These are phyloP conservation scores for Bothrops jararaca DNA, from an alignment of 2,113 vertebrate genomes.

Conservation along the genomic window DNA sequence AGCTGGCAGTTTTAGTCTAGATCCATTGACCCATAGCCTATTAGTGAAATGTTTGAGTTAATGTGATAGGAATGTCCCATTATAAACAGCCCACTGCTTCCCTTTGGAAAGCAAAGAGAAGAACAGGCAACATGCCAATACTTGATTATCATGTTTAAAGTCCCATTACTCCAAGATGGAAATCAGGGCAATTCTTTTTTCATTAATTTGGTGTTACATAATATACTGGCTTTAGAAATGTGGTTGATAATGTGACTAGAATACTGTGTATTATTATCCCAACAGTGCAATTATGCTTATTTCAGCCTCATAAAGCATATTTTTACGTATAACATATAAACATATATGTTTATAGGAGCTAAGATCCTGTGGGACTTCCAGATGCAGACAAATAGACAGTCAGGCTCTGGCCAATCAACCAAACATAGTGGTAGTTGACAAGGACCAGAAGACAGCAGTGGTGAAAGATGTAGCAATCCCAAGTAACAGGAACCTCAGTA, in stretches of 20 bases:
- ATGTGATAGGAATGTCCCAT: conserved; percentile 45
- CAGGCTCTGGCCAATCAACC: neutral
- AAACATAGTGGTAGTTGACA: neutral
- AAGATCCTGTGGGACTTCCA: neutral
- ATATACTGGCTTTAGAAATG: neutral
- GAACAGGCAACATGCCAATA: neutral
- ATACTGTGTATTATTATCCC: neutral
- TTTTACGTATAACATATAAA: neutral
- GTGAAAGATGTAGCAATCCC: neutral
- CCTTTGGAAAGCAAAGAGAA: neutral
- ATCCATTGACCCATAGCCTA: conserved; percentile 19
- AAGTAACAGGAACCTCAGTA: neutral
- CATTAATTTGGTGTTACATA: neutral
- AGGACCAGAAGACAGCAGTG: neutral
- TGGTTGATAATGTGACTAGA: neutral
- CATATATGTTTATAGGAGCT: neutral
- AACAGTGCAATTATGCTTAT: neutral
- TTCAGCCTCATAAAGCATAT: neutral
- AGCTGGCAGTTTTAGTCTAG: conserved; percentile 42
- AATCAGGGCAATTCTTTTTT: conserved; percentile 12
- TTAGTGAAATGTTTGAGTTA: conserved; percentile 52
- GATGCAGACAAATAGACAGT: neutral
- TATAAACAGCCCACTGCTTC: conserved; percentile 37
- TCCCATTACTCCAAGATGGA: neutral
- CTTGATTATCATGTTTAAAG: neutral